Evolutionary conservation across 2,888 invertebrate species (phyloP), one percentile per base, ranked within the genome.

Genomic region (Pachliopta kotzebuea): DNA sequence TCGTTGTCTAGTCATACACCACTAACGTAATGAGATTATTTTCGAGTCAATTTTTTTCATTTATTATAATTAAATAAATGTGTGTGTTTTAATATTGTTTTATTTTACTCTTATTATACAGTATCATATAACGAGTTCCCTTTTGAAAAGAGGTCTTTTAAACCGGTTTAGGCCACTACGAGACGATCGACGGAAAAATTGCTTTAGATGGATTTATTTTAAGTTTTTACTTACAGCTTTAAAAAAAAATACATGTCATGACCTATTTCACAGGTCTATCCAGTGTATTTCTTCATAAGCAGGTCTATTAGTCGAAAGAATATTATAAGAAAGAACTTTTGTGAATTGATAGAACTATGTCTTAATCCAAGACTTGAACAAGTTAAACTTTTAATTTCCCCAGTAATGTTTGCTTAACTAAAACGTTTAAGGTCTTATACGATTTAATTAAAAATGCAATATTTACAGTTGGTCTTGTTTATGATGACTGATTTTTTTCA

Each of bases 161-260:
- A 53, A n/a, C 56, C 56, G 58, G 52, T 45, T 58, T 56, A 60
- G 66, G 66, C 31, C 53, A 59, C 88, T 90, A 90, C 83, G 84
- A 90, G 90, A 90, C 90, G 89, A 86, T 81, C 83, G 87, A 82
- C 83, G 76, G 71, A 72, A 64, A 71, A 72, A 75, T 79, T 78
- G 88, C 87, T 88, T 87, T 77, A 75, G 76, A 66, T 66, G 62
- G 55, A 58, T 62, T 62, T 78, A 76, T 81, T 86, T 81, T 72
- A 85, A 85, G 85, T 84, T 84, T 79, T 78, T 78, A 77, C 63
- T 78, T 78, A 85, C 83, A 86, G 84, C 81, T 85, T 45, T 45
- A 82, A 70, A 75, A 78, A 76, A 67, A 68, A 62, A 63, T 65
- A 37, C 61, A 14, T 52, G 21, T 45, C 9, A 21, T 52, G 50